Evolutionary conservation across 2,888 invertebrate genomes (phyloP).

Genomic region (Laspeyria flexula): DNA sequence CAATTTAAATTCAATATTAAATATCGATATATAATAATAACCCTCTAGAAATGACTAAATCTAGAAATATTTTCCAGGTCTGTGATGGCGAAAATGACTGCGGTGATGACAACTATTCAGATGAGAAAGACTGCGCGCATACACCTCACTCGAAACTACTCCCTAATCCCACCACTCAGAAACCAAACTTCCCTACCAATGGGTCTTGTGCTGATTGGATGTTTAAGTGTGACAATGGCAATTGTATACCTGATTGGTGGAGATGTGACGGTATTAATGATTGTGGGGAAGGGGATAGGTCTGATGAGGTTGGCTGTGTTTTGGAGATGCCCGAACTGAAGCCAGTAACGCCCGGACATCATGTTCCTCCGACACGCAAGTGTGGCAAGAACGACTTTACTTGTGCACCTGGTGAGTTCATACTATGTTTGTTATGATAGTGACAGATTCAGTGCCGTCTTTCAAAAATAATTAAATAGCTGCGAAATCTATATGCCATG

Average conservation of each 20-base stretch:
- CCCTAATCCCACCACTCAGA: constrained; percentile 58
- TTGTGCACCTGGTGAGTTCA: constrained; percentile 70
- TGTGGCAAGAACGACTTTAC: constrained; percentile 78
- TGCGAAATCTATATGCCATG: too few relatives aligned
- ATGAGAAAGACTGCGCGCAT: constrained; percentile 89
- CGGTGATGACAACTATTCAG: constrained; percentile 87
- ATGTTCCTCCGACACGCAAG: constrained; percentile 47
- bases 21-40: too few relatives aligned
- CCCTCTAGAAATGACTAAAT: too few relatives aligned
- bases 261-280: constrained; percentile 92
- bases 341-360: constrained; percentile 54
- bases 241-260: constrained; percentile 93
- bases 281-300: constrained; percentile 91
- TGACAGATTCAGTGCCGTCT: too few relatives aligned
- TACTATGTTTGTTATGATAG: too few relatives aligned
- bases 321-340: constrained; percentile 51
- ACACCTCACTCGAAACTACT: constrained; percentile 61
- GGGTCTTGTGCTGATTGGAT: constrained; percentile 90
- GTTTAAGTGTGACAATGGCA: constrained; percentile 90
- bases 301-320: constrained; percentile 90
- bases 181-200: constrained; percentile 62
- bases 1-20: too few relatives aligned
- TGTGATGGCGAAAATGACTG: constrained; percentile 92
- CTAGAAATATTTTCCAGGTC: constrained; percentile 66
- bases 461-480: too few relatives aligned